Percentiles rank a stretch among this genome's conserved stretches.
Conservation (phyloP, 2,888 invertebrate species). For the Parascotia fuliginaria region DNA sequence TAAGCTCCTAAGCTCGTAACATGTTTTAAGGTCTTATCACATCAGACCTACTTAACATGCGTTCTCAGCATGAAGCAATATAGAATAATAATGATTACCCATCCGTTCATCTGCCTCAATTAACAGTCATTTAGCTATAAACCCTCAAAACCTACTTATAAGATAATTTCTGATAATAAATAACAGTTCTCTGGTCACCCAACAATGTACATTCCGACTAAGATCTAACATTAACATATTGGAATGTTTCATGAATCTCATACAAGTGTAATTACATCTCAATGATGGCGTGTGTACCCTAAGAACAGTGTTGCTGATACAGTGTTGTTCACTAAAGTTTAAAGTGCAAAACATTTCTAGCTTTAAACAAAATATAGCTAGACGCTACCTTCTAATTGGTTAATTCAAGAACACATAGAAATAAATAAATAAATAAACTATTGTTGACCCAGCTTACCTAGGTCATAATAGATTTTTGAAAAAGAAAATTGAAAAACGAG, state of each 20-base stretch:
- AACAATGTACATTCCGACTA: conserved; percentile 22
- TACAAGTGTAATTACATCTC: conserved; percentile 35
- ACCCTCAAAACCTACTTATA: conserved; percentile 13
- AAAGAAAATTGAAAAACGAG: no score
- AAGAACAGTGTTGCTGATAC: no score
- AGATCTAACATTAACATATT: conserved; percentile 43
- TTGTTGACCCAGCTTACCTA: no score
- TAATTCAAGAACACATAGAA: no score
- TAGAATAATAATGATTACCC: not conserved
- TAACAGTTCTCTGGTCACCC: conserved; percentile 20
- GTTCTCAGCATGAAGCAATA: no score
- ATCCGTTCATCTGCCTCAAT: conserved; percentile 2
- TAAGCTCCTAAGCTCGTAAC: not conserved
- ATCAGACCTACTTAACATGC: no score
- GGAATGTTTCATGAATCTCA: conserved; percentile 64
- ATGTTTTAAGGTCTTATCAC: not conserved
- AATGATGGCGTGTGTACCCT: conserved; percentile 14
- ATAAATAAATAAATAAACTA: no score
- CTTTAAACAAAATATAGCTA: no score
- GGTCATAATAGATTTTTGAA: no score
- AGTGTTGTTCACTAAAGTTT: no score
- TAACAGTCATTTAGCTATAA: not conserved
- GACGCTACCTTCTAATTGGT: no score
- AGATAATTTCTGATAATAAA: conserved; percentile 23
- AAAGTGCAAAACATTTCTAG: no score